Evolutionary conservation across 2,888 invertebrate species (phyloP).

Genomic region (Cynaeus angustus): DNA sequence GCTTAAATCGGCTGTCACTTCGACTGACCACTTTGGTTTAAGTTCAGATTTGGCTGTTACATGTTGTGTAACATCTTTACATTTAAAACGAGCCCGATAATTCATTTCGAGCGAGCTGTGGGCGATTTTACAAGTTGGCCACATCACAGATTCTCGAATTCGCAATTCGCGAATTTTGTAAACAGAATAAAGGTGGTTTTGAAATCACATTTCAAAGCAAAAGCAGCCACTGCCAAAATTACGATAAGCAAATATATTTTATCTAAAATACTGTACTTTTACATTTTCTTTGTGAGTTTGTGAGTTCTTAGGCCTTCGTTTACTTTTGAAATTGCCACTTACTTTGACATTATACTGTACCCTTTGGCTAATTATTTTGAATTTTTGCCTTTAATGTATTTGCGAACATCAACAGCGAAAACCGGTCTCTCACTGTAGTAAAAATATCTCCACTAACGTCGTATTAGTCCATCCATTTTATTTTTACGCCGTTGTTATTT

Average conservation of each 20-base stretch:
- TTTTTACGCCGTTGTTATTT: background rate
- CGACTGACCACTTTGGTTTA: constrained; percentile 25
- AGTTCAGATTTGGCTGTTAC: constrained; percentile 5
- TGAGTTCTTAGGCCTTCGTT: constrained; percentile 19
- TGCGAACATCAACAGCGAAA: constrained; percentile 6
- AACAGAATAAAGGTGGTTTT: constrained; percentile 15
- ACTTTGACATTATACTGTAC: background rate
- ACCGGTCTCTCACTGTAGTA: background rate
- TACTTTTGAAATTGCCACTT: constrained; percentile 23
- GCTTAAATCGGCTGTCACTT: constrained; percentile 34
- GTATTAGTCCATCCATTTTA: background rate
- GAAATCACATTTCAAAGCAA: constrained; percentile 9
- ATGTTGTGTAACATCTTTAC: background rate
- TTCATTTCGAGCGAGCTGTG: background rate
- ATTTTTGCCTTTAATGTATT: constrained; percentile 25
- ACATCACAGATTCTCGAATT: constrained; percentile 21
- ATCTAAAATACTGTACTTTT: constrained; percentile 14
- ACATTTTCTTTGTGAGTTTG: constrained; percentile 10
- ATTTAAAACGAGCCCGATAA: background rate
- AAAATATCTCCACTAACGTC: too few species aligned
- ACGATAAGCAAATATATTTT: constrained; percentile 27
- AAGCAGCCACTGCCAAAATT: constrained; percentile 4
- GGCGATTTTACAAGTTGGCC: constrained; percentile 14
- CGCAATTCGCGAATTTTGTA: constrained; percentile 15
- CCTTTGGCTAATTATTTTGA: constrained; percentile 19